Evolutionary conservation across 2,797 vertebrate species (phyloP), one percentile per base, ranked within the genome.

Genomic region (Psittacula derbiana): DNA sequence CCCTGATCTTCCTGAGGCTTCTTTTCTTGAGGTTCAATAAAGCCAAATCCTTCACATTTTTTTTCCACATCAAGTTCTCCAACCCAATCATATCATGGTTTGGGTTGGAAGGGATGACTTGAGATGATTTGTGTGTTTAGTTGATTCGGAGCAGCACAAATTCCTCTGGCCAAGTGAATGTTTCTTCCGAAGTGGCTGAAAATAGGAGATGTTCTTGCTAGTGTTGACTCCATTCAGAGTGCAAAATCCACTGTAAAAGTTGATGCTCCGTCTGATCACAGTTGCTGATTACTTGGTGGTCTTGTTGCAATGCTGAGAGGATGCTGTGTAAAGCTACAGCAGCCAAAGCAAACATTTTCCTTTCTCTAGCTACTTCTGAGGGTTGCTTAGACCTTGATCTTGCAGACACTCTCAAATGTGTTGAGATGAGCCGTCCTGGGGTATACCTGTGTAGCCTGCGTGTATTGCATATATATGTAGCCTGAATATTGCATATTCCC

Each of bases 331-430:
- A 40, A 85, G 52, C 27, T 30, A 19, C 33, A 85, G 58, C 28
- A 60, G 50, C 46, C 0, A 1, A 31, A 27, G 64, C 23, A 28
- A 36, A 12, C 1, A 5, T 10, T 52, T 52, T 53, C 28, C 21
- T 38, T 74, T 72, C 79, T 71, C 31, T 36, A 44, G 21, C 30
- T 46, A 15, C 47, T 58, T 46, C 43, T 6, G 8, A 58, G 40
- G 55, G 6, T 18, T 52, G 69, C 80, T 86, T 24, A 38, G 44
- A 30, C 46, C 67, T 23, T 27, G 67, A 3, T 12, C 30, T 36
- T 60, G 38, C 65, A 83, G 61, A 38, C 7, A 6, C 25, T 11
- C 19, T 27, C 49, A 14, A 0, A 9, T 0, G 5, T 4, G 15
- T 1, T 62, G 74, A 44, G 41, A 24, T 30, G 61, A 85, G 62